These are phyloP conservation scores for Plemyria rubiginata DNA, from an alignment of 2,888 invertebrate species.

Conservation along the genomic window DNA sequence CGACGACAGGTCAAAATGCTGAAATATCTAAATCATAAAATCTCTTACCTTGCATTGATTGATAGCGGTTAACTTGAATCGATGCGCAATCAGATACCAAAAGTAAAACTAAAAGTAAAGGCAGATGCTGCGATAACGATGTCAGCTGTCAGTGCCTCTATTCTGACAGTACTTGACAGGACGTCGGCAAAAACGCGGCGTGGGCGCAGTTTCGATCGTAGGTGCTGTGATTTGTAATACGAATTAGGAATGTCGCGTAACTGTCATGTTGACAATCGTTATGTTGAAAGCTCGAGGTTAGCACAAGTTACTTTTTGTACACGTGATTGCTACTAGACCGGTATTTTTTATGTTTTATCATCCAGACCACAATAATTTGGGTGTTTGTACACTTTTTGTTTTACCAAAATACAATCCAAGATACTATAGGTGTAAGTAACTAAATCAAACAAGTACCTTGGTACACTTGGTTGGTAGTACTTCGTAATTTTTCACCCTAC, in stretches of 20 bases:
- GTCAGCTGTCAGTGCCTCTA: slow-evolving; percentile 44
- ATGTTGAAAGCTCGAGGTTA: slow-evolving; percentile 45
- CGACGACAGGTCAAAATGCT: no score
- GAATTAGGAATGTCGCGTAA: slow-evolving; percentile 45
- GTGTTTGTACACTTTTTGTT: no score
- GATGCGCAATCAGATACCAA: slow-evolving; percentile 28
- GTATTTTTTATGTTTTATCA: neutral
- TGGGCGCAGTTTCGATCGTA: slow-evolving; percentile 34
- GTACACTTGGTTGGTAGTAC: no score
- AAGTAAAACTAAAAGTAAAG: slow-evolving; percentile 44
- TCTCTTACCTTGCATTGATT: slow-evolving; percentile 15
- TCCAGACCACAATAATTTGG: no score
- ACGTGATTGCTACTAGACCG: neutral
- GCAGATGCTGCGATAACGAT: slow-evolving; percentile 56
- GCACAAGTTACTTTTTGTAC: neutral
- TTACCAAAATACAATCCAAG: no score
- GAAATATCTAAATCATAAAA: no score
- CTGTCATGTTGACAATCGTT: slow-evolving; percentile 45
- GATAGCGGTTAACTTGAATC: slow-evolving; percentile 27
- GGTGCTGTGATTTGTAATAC: slow-evolving; percentile 52
- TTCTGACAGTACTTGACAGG: slow-evolving; percentile 32
- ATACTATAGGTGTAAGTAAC: no score
- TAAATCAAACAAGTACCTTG: no score
- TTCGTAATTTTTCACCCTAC: no score
- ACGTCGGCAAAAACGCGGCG: slow-evolving; percentile 12